These are phyloP conservation scores for Heliothis subflexa DNA, from an alignment of 1,140 invertebrate species.

Conservation along the genomic window DNA sequence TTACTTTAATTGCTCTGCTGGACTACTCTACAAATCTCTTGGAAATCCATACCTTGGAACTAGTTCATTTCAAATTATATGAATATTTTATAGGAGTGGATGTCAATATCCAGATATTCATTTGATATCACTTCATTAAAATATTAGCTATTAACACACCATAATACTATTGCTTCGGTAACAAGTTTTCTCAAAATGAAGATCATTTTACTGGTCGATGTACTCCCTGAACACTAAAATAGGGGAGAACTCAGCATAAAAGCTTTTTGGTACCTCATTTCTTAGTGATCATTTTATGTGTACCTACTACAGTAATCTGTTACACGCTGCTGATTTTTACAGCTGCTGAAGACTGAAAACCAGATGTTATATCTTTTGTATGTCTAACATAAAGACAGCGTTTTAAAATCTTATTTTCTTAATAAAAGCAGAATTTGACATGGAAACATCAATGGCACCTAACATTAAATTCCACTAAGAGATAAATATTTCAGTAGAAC, in stretches of 20 bases:
- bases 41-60: not conserved
- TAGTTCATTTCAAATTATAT: not conserved
- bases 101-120: not conserved
- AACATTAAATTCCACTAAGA: not conserved
- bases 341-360: not conserved
- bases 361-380: not conserved
- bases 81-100: not conserved
- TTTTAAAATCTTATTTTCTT: too few relatives aligned
- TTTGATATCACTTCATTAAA: not conserved
- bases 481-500: not conserved
- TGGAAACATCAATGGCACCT: not conserved
- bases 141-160: not conserved
- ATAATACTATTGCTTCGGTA: too few relatives aligned
- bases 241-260: not conserved
- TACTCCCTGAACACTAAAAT: not conserved
- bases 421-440: too few relatives aligned
- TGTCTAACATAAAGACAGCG: too few relatives aligned
- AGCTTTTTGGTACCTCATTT: not conserved
- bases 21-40: constrained; percentile 19
- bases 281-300: constrained; percentile 1
- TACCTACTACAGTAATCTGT: not conserved
- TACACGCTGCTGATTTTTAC: constrained; percentile 3
- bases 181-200: too few relatives aligned
- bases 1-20: constrained; percentile 19
- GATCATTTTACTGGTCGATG: too few relatives aligned